These are phyloP conservation scores for Eumacrocentrus americanus DNA, from an alignment of 2,888 invertebrate genomes.

Conservation along the genomic window DNA sequence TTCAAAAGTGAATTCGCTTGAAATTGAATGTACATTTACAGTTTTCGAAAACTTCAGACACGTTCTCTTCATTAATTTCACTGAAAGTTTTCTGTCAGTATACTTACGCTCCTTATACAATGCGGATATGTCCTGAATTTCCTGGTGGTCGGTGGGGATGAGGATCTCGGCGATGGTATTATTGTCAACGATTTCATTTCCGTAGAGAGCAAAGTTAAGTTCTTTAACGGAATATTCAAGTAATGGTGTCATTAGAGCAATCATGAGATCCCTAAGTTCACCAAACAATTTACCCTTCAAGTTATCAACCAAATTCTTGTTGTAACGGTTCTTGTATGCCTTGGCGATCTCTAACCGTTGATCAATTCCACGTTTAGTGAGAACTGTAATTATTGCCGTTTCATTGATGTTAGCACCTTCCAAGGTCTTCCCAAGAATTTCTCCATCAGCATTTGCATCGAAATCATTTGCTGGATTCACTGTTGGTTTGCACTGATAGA, in stretches of 20 bases:
- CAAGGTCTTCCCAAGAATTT: slow-evolving; percentile 86
- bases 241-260: slow-evolving; percentile 87
- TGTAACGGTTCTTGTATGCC: slow-evolving; percentile 90
- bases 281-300: slow-evolving; percentile 89
- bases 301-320: slow-evolving; percentile 81
- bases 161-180: slow-evolving; percentile 91
- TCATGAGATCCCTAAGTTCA: slow-evolving; percentile 85
- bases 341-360: slow-evolving; percentile 90
- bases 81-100: too few species aligned
- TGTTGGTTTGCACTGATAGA: slow-evolving; percentile 79
- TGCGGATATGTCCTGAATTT: slow-evolving; percentile 82
- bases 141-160: slow-evolving; percentile 89
- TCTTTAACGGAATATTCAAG: slow-evolving; percentile 92
- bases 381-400: slow-evolving; percentile 86
- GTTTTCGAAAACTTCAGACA: too few species aligned
- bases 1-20: too few species aligned
- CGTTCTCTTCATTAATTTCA: too few species aligned
- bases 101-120: slow-evolving; percentile 80
- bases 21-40: too few species aligned
- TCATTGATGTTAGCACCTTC: slow-evolving; percentile 93
- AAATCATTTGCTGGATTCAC: slow-evolving; percentile 87
- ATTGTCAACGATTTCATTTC: slow-evolving; percentile 88
- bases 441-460: slow-evolving; percentile 84
- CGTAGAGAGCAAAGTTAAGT: slow-evolving; percentile 84
- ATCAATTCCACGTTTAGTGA: slow-evolving; percentile 86